Evolutionary conservation across 2,797 vertebrate species (phyloP).

Genomic region (Picus viridis): DNA sequence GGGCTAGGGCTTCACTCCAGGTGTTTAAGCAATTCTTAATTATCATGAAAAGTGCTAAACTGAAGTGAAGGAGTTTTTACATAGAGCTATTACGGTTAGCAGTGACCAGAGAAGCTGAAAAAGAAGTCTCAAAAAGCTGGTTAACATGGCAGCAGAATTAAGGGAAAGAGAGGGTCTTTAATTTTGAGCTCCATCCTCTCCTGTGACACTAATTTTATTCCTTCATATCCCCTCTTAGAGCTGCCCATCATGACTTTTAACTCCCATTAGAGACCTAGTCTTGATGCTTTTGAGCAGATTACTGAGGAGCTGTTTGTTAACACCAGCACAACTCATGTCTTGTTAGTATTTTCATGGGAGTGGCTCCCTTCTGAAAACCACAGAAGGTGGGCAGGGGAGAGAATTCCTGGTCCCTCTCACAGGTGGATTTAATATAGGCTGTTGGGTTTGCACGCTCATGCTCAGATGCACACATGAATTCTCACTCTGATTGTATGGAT

Average conservation of each 20-base stretch:
- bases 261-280: not conserved
- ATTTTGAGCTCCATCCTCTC: not conserved
- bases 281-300: not conserved
- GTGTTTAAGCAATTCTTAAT: not conserved
- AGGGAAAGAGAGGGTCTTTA: not conserved
- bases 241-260: fast-evolving
- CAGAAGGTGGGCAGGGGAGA: not conserved
- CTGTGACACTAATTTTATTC: not conserved
- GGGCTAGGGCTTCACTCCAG: not conserved
- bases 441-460: fast-evolving
- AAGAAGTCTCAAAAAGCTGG: not conserved
- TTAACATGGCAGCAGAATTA: not conserved
- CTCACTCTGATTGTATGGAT: not conserved
- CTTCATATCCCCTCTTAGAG: not conserved
- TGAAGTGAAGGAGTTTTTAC: not conserved
- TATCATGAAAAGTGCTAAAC: not conserved
- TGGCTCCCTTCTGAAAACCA: not conserved
- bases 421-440: not conserved
- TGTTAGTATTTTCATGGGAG: not conserved
- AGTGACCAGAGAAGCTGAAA: not conserved
- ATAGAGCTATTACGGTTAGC: not conserved
- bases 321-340: not conserved
- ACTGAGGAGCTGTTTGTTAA: not conserved
- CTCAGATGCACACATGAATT: fast-evolving
- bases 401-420: not conserved